phyloP scores from a whole-genome alignment of 1,140 invertebrate species.

The Daktulosphaira vitifoliae region DNA sequence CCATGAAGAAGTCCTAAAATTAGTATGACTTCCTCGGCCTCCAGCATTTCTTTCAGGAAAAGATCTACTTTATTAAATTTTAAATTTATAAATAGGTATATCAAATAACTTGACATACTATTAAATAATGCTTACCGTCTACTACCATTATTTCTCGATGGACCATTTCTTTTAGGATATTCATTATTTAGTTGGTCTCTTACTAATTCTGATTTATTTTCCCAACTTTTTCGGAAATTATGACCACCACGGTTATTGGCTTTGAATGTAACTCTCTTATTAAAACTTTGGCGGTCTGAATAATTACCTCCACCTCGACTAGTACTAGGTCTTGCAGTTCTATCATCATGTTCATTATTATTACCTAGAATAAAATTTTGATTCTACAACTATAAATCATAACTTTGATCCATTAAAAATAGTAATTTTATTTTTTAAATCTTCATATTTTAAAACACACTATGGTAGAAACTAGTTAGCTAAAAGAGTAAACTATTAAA shows the following conservation, averaged over 20 bases:
- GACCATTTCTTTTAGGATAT: not conserved
- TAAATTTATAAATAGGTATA: not conserved
- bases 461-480: too few relatives aligned
- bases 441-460: too few relatives aligned
- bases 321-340: constrained; percentile 2
- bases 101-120: not conserved
- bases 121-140: not conserved
- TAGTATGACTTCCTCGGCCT: not conserved
- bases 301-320: constrained; percentile 8
- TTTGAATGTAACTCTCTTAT: constrained; percentile 14
- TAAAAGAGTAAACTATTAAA: too few relatives aligned
- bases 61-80: not conserved
- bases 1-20: not conserved
- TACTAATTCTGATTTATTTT: constrained; percentile 1
- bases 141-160: not conserved
- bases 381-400: too few relatives aligned
- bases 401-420: too few relatives aligned
- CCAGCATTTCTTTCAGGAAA: constrained; percentile 12
- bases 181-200: constrained; percentile 5
- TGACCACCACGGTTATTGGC: constrained; percentile 1
- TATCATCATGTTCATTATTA: constrained; percentile 13
- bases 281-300: constrained; percentile 1
- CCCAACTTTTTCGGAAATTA: constrained; percentile 11
- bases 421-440: too few relatives aligned
- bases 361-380: too few relatives aligned